phyloP scores from a whole-genome alignment of 2,888 invertebrate species.

The Melangyna quadrimaculata region DNA sequence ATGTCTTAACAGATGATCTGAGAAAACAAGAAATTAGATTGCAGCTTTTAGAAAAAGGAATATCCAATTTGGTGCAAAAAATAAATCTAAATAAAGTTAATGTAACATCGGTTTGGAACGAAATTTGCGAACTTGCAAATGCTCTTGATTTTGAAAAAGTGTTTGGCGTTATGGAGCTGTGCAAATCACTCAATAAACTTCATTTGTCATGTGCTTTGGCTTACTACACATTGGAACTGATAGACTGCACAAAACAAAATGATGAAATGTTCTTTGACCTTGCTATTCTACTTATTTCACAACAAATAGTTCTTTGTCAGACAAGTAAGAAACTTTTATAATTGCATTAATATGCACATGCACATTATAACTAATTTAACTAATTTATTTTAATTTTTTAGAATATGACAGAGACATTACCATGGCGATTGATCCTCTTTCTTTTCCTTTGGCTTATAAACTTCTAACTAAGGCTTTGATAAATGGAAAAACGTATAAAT shows the following conservation, averaged over 20 bases:
- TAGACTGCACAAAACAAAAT: constrained; percentile 75
- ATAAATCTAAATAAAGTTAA: constrained; percentile 71
- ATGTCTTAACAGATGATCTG: constrained; percentile 73
- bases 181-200: constrained; percentile 76
- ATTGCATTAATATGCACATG: no score
- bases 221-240: constrained; percentile 75
- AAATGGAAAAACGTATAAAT: constrained; percentile 73
- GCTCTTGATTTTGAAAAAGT: constrained; percentile 75
- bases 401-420: constrained; percentile 41
- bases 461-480: constrained; percentile 75
- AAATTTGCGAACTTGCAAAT: constrained; percentile 76
- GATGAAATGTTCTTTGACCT: constrained; percentile 76
- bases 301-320: constrained; percentile 75
- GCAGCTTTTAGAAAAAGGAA: constrained; percentile 75
- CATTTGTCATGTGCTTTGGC: constrained; percentile 78
- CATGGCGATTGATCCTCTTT: constrained; percentile 75
- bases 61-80: constrained; percentile 74
- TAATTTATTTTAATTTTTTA: not conserved
- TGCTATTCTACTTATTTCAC: constrained; percentile 76
- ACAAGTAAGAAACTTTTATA: constrained; percentile 58
- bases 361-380: no score
- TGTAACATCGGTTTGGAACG: constrained; percentile 75
- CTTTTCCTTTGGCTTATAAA: constrained; percentile 77
- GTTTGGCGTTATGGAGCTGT: constrained; percentile 75
- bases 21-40: constrained; percentile 72